Evolutionary conservation across 2,797 vertebrate species (phyloP).

Genomic region (Apodemus agrarius): DNA sequence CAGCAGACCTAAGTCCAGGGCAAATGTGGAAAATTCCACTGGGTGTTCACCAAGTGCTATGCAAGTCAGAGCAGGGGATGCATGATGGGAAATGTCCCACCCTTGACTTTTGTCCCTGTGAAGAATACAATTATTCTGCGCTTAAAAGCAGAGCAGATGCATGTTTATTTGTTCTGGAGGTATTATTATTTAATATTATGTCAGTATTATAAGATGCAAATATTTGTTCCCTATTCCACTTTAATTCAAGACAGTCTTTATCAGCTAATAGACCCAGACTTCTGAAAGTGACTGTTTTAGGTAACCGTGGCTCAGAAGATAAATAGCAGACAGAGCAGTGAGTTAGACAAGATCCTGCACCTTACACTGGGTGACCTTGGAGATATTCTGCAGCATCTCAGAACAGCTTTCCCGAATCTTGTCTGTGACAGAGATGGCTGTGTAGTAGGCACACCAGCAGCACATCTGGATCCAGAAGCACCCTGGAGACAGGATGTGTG

Average conservation of each 20-base stretch:
- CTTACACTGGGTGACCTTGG: neutral
- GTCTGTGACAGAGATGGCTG: neutral
- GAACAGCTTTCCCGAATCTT: neutral
- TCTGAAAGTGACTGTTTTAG: constrained; percentile 44
- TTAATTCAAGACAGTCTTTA: constrained; percentile 44
- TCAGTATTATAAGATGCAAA: neutral
- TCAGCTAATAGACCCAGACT: neutral
- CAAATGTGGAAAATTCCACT: constrained; percentile 69
- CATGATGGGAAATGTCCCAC: constrained; percentile 55
- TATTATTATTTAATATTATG: constrained; percentile 40
- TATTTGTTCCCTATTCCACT: constrained; percentile 35
- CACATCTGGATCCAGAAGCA: neutral
- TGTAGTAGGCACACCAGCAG: neutral
- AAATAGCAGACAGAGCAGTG: neutral
- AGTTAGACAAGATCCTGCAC: neutral
- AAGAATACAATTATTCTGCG: constrained; percentile 47
- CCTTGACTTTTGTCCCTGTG: constrained; percentile 51
- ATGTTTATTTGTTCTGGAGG: constrained; percentile 53
- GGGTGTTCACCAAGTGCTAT: constrained; percentile 33
- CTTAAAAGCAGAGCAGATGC: constrained; percentile 56
- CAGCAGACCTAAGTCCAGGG: constrained; percentile 1
- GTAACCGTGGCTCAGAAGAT: neutral
- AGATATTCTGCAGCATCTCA: neutral
- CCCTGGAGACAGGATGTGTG: neutral
- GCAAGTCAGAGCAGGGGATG: constrained; percentile 45